phyloP scores from a whole-genome alignment of 2,113 vertebrate genomes.

The Pelobates fuscus region DNA sequence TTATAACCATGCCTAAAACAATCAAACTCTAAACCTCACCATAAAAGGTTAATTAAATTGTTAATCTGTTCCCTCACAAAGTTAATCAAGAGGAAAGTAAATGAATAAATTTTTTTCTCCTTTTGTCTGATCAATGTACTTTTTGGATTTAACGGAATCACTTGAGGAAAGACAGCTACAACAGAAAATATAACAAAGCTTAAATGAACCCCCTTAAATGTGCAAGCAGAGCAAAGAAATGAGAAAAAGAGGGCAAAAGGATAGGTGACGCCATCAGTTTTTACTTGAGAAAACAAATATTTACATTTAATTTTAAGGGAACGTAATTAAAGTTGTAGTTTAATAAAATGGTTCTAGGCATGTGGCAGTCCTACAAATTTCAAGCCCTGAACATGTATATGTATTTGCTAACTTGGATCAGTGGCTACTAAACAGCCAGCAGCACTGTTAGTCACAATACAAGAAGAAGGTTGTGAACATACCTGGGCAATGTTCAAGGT shows the following conservation, averaged over 20 bases:
- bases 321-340: background rate
- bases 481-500: conserved; percentile 99
- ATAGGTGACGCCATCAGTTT: background rate
- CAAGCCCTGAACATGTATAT: conserved; percentile 82
- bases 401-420: conserved; percentile 79
- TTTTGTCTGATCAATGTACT: too few species aligned
- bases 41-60: too few species aligned
- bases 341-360: conserved; percentile 54
- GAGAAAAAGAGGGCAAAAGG: background rate
- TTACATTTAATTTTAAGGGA: background rate
- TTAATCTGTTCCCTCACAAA: too few species aligned
- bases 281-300: background rate
- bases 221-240: background rate
- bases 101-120: too few species aligned
- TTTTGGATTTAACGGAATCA: too few species aligned
- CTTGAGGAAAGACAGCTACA: background rate
- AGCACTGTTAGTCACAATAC: conserved; percentile 95
- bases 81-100: too few species aligned
- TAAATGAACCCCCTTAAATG: background rate
- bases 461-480: conserved; percentile 97
- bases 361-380: conserved; percentile 77
- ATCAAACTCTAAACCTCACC: too few species aligned
- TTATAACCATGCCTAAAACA: too few species aligned
- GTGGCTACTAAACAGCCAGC: conserved; percentile 85
- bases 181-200: background rate